A percentile compares a stretch with the other conserved stretches of the same genome.
These are phyloP conservation scores for Adelges cooleyi DNA, from an alignment of 1,140 invertebrate genomes.

Conservation along the genomic window DNA sequence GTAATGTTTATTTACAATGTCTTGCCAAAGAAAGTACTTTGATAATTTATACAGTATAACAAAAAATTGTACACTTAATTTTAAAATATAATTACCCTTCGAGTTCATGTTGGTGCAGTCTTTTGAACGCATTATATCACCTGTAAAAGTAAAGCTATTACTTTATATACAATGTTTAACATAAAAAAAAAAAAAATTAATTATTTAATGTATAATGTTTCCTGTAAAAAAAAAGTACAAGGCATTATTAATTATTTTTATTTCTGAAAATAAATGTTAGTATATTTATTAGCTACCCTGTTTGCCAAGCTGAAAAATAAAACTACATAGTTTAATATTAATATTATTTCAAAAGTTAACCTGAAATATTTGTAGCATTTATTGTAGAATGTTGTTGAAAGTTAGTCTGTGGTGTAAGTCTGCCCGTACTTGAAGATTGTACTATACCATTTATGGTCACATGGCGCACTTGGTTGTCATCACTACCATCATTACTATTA, in stretches of 20 bases:
- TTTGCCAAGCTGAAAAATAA: conserved; percentile 4
- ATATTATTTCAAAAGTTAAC: conserved; percentile 20
- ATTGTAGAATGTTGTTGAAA: conserved; percentile 21
- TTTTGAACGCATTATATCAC: conserved; percentile 6
- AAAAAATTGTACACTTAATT: too few species aligned
- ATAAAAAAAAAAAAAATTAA: background rate
- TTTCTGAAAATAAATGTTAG: conserved; percentile 1
- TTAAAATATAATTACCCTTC: conserved; percentile 8
- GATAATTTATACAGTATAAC: too few species aligned
- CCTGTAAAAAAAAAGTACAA: conserved; percentile 5
- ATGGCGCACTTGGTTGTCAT: conserved; percentile 19
- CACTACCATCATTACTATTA: conserved; percentile 16
- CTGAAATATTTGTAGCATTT: conserved; percentile 22
- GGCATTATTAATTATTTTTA: conserved; percentile 1
- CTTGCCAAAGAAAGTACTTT: too few species aligned
- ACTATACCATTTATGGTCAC: conserved; percentile 24
- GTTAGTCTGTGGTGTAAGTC: conserved; percentile 20
- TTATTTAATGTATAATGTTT: too few species aligned
- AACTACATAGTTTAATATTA: background rate
- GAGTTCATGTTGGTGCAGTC: background rate
- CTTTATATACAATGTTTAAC: background rate
- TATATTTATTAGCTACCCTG: background rate
- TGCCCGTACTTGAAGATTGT: conserved; percentile 5
- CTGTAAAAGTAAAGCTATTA: background rate
- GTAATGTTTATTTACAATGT: too few species aligned